Base-by-base conservation (phyloP, 2,888 invertebrate genomes). In the Gasteruption jaculator region DNA sequence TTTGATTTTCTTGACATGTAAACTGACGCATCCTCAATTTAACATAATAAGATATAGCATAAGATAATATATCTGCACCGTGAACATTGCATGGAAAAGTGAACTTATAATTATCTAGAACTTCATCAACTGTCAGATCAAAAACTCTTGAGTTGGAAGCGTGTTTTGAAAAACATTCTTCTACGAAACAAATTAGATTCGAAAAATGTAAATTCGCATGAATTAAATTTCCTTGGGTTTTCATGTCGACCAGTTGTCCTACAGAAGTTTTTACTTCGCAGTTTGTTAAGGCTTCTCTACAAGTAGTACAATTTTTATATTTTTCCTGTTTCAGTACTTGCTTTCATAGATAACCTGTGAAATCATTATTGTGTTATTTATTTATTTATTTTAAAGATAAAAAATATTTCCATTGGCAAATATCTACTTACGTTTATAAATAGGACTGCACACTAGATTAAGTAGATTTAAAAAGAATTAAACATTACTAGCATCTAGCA, bases 141-240 rank as follows among this genome's bases (percentile, higher is more conserved):
- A 35, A 41, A 14, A 41, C 41, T 8, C 34, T 14, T 10, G 14
- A 16, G 19, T 16, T 5, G 29, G 35, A 41, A 10, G 34, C 26
- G 12, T 35, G 29, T 35, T 41, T 41, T 10, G 15, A 15, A 21
- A 41, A 41, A 2, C 18, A 35, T 1, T 3, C 8, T 41, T 41
- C 34, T 8, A 41, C 27, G 19, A 34, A 29, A 25, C 35, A 20
- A 12, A 41, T 41, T 5, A 40, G 40, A 16, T 15, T 10, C 19
- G 33, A 33, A 30, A 41, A 29, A 14, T 29, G 27, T 8, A 27
- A 29, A 36, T 41, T 41, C 4, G 41, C 34, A 20, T 26, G 41
- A 21, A 41, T 41, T 14, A 29, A n/a, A 18, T 36, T 22, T 29
- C 36, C 41, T 6, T 16, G 36, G 11, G 40, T 21, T 27, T 41